Percentiles rank a stretch among this genome's conserved stretches.
Evolutionary conservation across 2,888 invertebrate genomes (phyloP).

Genomic region (Limnephilus marmoratus): DNA sequence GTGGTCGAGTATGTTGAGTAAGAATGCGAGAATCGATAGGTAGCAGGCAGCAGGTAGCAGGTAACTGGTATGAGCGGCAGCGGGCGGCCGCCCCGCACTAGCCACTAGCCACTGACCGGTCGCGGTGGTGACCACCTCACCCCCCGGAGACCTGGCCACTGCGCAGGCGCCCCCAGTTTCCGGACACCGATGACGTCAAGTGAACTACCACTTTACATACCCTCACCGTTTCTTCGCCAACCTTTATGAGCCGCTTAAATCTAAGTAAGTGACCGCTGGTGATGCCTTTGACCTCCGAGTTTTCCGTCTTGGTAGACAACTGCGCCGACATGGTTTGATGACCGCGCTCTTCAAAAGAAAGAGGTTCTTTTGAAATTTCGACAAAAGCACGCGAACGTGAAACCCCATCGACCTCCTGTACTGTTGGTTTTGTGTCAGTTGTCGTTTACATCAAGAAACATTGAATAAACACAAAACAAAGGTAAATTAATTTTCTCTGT

Average conservation of each 20-base stretch:
- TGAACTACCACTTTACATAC: conserved; percentile 46
- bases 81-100: conserved; percentile 58
- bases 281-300: conserved; percentile 54
- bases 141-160: conserved; percentile 27
- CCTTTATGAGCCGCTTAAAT: conserved; percentile 6
- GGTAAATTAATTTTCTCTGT: not conserved
- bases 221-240: conserved; percentile 35
- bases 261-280: conserved; percentile 30
- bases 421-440: not conserved
- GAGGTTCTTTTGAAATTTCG: not conserved
- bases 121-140: conserved; percentile 50
- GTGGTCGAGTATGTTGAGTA: conserved; percentile 14
- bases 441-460: not conserved
- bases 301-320: not conserved
- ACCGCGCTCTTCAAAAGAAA: not conserved
- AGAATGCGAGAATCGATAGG: conserved; percentile 50
- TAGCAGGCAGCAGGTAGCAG: conserved; percentile 6
- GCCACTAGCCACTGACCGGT: conserved; percentile 61
- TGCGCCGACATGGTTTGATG: conserved; percentile 31
- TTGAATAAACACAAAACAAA: not conserved
- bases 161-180: conserved; percentile 59
- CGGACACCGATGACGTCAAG: conserved; percentile 54
- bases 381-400: not conserved
- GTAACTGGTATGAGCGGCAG: conserved; percentile 44
- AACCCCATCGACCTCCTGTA: not conserved